Conservation (phyloP, 2,888 invertebrate genomes). For the Oscheius sp. region DNA sequence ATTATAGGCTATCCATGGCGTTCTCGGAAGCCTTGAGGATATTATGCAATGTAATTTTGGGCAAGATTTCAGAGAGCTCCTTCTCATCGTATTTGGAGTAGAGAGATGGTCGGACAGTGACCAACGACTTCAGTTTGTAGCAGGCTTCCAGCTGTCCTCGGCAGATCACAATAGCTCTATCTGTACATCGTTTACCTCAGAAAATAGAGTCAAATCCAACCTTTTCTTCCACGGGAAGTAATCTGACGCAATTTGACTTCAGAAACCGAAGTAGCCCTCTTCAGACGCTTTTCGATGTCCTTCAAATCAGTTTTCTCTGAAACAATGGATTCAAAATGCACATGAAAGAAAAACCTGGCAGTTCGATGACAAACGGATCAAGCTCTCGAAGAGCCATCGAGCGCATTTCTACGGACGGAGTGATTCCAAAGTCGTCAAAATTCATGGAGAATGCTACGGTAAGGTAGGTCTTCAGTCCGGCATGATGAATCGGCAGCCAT, state of each 20-base stretch:
- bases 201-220: background rate
- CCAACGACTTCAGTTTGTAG: constrained; percentile 43
- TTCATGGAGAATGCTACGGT: constrained; percentile 53
- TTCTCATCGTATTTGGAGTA: constrained; percentile 20
- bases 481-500: constrained; percentile 47
- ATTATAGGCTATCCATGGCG: background rate
- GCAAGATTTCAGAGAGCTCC: constrained; percentile 26
- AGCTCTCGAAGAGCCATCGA: constrained; percentile 40
- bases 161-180: constrained; percentile 43
- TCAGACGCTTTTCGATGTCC: constrained; percentile 19
- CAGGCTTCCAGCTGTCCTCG: constrained; percentile 49
- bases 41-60: constrained; percentile 21
- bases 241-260: constrained; percentile 16
- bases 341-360: constrained; percentile 35
- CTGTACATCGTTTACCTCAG: constrained; percentile 22
- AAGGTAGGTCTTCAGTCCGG: constrained; percentile 43
- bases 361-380: constrained; percentile 54
- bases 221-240: background rate
- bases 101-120: constrained; percentile 18
- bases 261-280: constrained; percentile 5
- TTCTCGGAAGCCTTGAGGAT: constrained; percentile 20
- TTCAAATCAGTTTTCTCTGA: background rate
- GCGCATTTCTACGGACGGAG: constrained; percentile 37
- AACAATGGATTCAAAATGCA: background rate
- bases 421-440: constrained; percentile 52